A percentile compares a stretch with the other conserved stretches of the same genome.
Conservation (phyloP, 2,888 invertebrate genomes). For the Epirrhoe alternata region DNA sequence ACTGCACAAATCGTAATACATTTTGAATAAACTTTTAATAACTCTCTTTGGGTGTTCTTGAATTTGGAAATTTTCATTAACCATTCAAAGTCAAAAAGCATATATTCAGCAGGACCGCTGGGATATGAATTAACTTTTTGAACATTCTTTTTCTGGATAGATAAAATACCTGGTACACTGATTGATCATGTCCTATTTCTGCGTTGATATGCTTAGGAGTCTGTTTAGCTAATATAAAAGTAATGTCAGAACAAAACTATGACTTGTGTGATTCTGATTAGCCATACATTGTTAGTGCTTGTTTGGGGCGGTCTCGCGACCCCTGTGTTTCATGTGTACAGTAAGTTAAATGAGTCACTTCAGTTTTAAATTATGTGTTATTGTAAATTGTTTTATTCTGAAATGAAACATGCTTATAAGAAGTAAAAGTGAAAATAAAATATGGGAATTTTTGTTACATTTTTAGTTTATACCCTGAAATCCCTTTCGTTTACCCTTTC, state of each 20-base stretch:
- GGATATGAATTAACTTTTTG: background rate
- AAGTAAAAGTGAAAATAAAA: slow-evolving; percentile 84
- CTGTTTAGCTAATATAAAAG: slow-evolving; percentile 19
- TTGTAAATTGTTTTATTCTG: slow-evolving; percentile 83
- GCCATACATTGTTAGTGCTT: slow-evolving; percentile 52
- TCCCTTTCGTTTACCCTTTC: slow-evolving; percentile 28
- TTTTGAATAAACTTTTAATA: no score
- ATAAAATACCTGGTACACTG: background rate
- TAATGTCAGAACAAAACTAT: slow-evolving; percentile 55
- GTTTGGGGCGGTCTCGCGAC: slow-evolving; percentile 48
- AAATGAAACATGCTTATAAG: slow-evolving; percentile 83
- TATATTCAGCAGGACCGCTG: no score
- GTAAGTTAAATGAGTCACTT: slow-evolving; percentile 80
- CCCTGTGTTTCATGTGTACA: slow-evolving; percentile 66
- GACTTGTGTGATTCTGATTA: slow-evolving; percentile 53
- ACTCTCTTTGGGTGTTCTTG: no score
- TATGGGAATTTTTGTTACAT: slow-evolving; percentile 78
- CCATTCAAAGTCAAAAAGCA: no score
- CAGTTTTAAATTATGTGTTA: slow-evolving; percentile 83
- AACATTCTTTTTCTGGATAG: background rate
- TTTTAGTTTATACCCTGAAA: slow-evolving; percentile 56
- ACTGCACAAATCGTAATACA: no score
- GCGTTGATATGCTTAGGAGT: slow-evolving; percentile 4
- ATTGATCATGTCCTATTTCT: background rate
- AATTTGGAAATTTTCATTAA: no score